These are phyloP conservation scores for Melikaiella ostensackeni DNA, from an alignment of 2,888 invertebrate genomes.

Conservation along the genomic window DNA sequence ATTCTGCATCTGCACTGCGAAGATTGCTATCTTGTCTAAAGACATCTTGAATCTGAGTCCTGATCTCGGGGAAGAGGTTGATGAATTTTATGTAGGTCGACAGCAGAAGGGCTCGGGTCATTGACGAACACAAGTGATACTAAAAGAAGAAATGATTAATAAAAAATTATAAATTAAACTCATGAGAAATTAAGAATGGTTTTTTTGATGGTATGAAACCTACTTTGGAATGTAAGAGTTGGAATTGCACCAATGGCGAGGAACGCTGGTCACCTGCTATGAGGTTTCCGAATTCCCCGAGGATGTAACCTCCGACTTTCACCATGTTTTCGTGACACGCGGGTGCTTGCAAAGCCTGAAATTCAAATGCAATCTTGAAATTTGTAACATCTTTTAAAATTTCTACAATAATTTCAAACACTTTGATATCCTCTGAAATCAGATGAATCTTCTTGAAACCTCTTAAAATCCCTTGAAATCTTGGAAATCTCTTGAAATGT, in stretches of 20 bases:
- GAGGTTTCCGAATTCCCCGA: slow-evolving; percentile 99
- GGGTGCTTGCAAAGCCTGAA: slow-evolving; percentile 94
- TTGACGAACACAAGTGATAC: slow-evolving; percentile 98
- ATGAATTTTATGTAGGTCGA: slow-evolving; percentile 99
- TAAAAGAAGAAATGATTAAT: slow-evolving; percentile 65
- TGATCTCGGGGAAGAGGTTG: slow-evolving; percentile 99
- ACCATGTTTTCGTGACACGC: slow-evolving; percentile 99
- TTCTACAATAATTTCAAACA: too few species aligned
- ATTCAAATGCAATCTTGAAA: background rate
- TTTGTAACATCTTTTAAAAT: too few species aligned
- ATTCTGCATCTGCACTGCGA: slow-evolving; percentile 97
- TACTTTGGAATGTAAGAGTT: slow-evolving; percentile 96
- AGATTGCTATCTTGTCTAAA: slow-evolving; percentile 96
- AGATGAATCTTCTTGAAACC: too few species aligned
- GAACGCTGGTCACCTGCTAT: slow-evolving; percentile 99
- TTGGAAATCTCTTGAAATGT: too few species aligned
- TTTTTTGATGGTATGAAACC: slow-evolving; percentile 39
- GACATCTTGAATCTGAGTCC: slow-evolving; percentile 96
- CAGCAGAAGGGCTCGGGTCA: slow-evolving; percentile 96
- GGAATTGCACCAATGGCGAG: slow-evolving; percentile 98
- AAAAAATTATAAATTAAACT: slow-evolving; percentile 24
- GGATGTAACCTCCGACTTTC: slow-evolving; percentile 99
- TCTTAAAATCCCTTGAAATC: too few species aligned
- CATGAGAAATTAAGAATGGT: background rate
- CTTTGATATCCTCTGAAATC: too few species aligned